These are phyloP conservation scores for Poecile atricapillus DNA, from an alignment of 2,113 vertebrate species.

Conservation along the genomic window DNA sequence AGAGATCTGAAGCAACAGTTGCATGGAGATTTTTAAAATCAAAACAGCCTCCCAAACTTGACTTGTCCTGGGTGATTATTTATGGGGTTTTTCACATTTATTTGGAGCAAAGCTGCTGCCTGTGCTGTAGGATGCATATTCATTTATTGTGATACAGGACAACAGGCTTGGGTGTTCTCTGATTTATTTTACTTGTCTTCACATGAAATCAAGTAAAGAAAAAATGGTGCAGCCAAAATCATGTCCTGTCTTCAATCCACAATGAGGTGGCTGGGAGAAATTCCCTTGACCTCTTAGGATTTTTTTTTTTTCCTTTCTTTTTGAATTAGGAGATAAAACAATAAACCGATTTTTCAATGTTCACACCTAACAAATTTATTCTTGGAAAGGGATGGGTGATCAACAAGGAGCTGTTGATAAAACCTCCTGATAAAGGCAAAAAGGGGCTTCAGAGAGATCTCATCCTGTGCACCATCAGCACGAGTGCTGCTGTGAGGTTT, in stretches of 20 bases:
- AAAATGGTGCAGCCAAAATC: not conserved
- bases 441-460: not conserved
- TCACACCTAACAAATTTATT: too few relatives aligned
- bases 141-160: not conserved
- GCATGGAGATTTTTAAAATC: not conserved
- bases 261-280: not conserved
- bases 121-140: not conserved
- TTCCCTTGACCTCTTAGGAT: not conserved
- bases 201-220: not conserved
- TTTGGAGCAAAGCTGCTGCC: not conserved
- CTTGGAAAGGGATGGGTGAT: not conserved
- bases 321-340: not conserved
- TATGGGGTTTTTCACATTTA: fast-evolving
- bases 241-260: not conserved
- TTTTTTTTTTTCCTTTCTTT: not conserved
- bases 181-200: not conserved
- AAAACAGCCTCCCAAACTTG: not conserved
- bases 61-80: not conserved
- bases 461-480: not conserved
- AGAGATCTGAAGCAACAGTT: not conserved
- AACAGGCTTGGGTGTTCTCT: not conserved
- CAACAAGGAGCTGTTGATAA: not conserved
- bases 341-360: not conserved
- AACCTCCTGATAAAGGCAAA: not conserved
- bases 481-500: not conserved